These are phyloP conservation scores for Auanema sp. DNA, from an alignment of 2,888 invertebrate species.

Conservation along the genomic window DNA sequence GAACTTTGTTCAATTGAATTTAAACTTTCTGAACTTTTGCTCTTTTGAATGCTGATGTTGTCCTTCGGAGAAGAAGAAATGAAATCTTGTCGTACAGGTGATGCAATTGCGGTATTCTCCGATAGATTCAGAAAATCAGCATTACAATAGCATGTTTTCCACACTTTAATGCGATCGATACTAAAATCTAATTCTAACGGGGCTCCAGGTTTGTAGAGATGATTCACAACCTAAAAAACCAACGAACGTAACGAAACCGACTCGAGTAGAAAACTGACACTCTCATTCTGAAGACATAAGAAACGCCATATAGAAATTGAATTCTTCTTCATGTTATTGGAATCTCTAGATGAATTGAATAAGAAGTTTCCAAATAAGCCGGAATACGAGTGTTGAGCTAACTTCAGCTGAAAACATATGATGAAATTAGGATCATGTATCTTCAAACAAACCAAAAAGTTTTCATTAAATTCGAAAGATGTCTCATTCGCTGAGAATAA, in stretches of 20 bases:
- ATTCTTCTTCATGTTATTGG: slow-evolving; percentile 6
- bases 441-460: slow-evolving; percentile 79
- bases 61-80: slow-evolving; percentile 11
- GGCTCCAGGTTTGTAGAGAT: slow-evolving; percentile 21
- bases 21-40: slow-evolving; percentile 40
- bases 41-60: slow-evolving; percentile 20
- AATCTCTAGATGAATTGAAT: slow-evolving; percentile 47
- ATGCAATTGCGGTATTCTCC: slow-evolving; percentile 7
- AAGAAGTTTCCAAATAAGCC: slow-evolving; percentile 95
- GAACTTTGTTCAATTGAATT: slow-evolving; percentile 22
- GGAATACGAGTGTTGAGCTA: slow-evolving; percentile 91
- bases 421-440: slow-evolving; percentile 1
- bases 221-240: slow-evolving; percentile 28
- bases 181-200: too few species aligned
- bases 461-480: slow-evolving; percentile 91
- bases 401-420: slow-evolving; percentile 76
- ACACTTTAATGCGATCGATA: slow-evolving; percentile 14
- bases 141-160: slow-evolving; percentile 28
- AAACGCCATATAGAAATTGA: slow-evolving; percentile 37
- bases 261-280: slow-evolving; percentile 13
- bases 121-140: slow-evolving; percentile 7
- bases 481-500: slow-evolving; percentile 73
- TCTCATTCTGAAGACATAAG: slow-evolving; percentile 31
- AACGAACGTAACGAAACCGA: not conserved
- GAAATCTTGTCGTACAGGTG: slow-evolving; percentile 2